A percentile compares a stretch with the other conserved stretches of the same genome.
Evolutionary conservation across 2,797 vertebrate species (phyloP).

Genomic region (Spinus pinus): DNA sequence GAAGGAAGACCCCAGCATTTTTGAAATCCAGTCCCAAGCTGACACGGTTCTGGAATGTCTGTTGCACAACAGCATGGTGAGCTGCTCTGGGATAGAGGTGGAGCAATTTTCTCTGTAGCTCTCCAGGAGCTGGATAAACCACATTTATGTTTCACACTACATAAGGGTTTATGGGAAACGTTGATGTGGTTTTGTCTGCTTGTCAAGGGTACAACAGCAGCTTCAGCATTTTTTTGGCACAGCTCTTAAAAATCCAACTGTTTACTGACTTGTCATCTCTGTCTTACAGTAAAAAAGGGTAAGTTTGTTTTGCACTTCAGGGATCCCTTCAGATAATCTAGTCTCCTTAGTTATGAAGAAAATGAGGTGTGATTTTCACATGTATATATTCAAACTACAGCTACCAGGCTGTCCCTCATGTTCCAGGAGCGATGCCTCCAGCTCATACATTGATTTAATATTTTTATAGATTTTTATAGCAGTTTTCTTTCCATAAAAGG

Average conservation of each 20-base stretch:
- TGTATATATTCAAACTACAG: neutral
- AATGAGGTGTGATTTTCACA: neutral
- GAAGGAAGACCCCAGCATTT: neutral
- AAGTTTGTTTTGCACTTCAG: neutral
- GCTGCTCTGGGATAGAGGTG: neutral
- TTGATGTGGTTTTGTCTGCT: neutral
- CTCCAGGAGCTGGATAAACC: neutral
- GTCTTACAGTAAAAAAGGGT: neutral
- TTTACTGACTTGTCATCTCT: neutral
- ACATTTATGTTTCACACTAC: neutral
- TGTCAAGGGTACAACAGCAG: neutral
- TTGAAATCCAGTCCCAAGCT: neutral
- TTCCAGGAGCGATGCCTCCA: neutral
- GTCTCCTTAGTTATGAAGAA: neutral
- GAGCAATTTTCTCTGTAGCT: neutral
- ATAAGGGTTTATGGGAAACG: neutral
- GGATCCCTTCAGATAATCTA: neutral
- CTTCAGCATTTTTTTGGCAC: neutral
- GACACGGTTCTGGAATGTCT: neutral
- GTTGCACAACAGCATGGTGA: neutral
- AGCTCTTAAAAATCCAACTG: neutral
- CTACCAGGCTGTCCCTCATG: neutral
- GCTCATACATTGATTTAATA: neutral
- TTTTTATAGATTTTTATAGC: neutral
- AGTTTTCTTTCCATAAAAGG: neutral